Evolutionary conservation across 2,113 vertebrate species (phyloP).

Genomic region (Eptesicus fuscus): DNA sequence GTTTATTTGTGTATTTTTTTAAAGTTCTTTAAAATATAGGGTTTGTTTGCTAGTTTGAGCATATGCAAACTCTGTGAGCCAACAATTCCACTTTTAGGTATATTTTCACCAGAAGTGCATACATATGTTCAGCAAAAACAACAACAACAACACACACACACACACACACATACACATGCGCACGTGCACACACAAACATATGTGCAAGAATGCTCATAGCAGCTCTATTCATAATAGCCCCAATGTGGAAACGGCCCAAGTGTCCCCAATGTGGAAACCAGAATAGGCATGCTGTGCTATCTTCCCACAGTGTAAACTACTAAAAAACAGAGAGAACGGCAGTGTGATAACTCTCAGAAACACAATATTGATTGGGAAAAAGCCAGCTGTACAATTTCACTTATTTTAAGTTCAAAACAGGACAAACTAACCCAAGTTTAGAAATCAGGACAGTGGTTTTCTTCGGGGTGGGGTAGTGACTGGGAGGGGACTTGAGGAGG

Average conservation of each 20-base stretch:
- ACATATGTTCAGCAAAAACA: neutral
- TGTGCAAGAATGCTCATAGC: neutral
- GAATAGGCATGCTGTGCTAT: accelerated
- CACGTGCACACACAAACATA: neutral
- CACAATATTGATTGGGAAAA: neutral
- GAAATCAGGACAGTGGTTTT: neutral
- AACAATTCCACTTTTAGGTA: neutral
- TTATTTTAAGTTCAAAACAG: neutral
- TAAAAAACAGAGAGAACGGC: neutral
- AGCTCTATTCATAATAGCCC: neutral
- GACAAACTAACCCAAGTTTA: neutral
- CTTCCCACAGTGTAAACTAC: accelerated
- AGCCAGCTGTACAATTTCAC: neutral
- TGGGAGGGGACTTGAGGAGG: neutral
- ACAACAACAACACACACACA: too few species aligned
- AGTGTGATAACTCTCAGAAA: neutral
- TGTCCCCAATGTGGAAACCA: neutral
- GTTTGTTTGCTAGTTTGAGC: neutral
- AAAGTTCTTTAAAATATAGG: neutral
- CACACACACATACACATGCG: too few species aligned
- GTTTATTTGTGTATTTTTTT: neutral
- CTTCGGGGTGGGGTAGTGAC: neutral
- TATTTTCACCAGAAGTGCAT: neutral
- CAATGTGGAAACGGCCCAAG: neutral
- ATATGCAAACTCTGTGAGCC: neutral